Percentiles rank a stretch among this genome's conserved stretches.
Conservation (phyloP, 2,888 invertebrate genomes). For the Drosophila mimica region DNA sequence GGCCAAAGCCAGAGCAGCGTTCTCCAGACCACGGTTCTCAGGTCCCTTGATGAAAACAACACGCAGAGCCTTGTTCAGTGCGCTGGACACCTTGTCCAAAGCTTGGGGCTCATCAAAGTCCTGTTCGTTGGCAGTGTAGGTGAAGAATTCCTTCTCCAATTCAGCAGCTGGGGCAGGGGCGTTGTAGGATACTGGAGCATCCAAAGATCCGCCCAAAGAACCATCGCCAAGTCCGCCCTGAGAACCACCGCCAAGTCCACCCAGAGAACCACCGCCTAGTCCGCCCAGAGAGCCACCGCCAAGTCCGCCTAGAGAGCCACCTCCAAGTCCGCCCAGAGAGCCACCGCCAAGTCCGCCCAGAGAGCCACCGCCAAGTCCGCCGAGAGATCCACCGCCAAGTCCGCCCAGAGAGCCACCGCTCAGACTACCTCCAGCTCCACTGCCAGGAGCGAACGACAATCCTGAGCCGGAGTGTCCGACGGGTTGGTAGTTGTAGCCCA, state of each 20-base stretch:
- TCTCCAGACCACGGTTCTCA: constrained; percentile 74
- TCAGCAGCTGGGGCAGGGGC: constrained; percentile 66
- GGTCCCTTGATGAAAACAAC: constrained; percentile 80
- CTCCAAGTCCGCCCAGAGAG: constrained; percentile 8
- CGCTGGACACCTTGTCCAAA: constrained; percentile 57
- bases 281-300: constrained; percentile 10
- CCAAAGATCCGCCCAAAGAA: constrained; percentile 22
- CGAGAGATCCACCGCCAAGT: constrained; percentile 10
- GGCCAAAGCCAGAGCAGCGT: constrained; percentile 74
- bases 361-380: constrained; percentile 5
- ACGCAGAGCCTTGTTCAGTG: constrained; percentile 73
- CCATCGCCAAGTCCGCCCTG: constrained; percentile 25
- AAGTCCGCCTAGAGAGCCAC: neutral
- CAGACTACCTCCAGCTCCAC: constrained; percentile 33
- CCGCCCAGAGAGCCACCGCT: constrained; percentile 17
- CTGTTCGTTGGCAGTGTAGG: constrained; percentile 73
- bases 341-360: constrained; percentile 3
- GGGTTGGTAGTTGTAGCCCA: constrained; percentile 81
- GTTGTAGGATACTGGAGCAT: constrained; percentile 60
- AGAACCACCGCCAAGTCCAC: constrained; percentile 22
- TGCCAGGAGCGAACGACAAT: constrained; percentile 72
- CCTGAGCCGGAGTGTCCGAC: constrained; percentile 72
- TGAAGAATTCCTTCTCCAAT: constrained; percentile 76
- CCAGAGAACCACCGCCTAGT: constrained; percentile 27
- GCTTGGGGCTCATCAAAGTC: constrained; percentile 65